Evolutionary conservation across 2,113 vertebrate genomes (phyloP).

Genomic region (Paralichthys olivaceus): DNA sequence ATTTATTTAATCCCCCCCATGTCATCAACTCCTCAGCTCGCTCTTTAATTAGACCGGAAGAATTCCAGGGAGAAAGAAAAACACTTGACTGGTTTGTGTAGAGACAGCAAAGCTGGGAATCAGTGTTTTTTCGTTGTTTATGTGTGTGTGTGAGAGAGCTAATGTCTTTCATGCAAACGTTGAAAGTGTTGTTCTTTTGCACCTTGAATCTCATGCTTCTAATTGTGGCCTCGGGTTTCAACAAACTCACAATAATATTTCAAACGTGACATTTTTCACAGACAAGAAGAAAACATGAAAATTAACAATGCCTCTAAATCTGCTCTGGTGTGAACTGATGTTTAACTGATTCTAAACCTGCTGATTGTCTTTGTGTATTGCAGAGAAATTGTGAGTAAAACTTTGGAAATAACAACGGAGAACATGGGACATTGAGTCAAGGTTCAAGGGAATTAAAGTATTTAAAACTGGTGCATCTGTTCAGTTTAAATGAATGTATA

Average conservation of each 20-base stretch:
- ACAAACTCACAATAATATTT: slow-evolving; percentile 17
- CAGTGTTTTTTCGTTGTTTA: slow-evolving; percentile 1
- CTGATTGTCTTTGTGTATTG: not conserved
- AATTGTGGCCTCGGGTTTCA: slow-evolving; percentile 25
- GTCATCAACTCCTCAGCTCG: slow-evolving; percentile 57
- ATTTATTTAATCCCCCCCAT: slow-evolving; percentile 71
- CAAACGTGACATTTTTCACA: slow-evolving; percentile 14
- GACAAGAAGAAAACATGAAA: slow-evolving; percentile 11
- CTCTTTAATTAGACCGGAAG: slow-evolving; percentile 69
- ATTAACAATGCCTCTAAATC: slow-evolving; percentile 13
- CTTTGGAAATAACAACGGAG: no score
- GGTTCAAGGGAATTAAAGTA: not conserved
- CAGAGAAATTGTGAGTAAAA: no score
- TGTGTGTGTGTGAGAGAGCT: not conserved
- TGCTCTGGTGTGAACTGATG: not conserved
- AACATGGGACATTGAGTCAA: not conserved
- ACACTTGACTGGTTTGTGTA: slow-evolving; percentile 38
- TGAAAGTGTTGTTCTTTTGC: slow-evolving; percentile 41
- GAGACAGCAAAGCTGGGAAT: slow-evolving; percentile 47
- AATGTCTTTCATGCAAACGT: not conserved
- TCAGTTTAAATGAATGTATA: not conserved
- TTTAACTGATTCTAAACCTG: not conserved
- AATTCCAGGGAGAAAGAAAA: slow-evolving; percentile 46
- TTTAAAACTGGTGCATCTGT: not conserved
- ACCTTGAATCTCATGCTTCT: slow-evolving; percentile 21